These are phyloP conservation scores for Melanostoma mellinum DNA, from an alignment of 2,888 invertebrate genomes.

Conservation along the genomic window DNA sequence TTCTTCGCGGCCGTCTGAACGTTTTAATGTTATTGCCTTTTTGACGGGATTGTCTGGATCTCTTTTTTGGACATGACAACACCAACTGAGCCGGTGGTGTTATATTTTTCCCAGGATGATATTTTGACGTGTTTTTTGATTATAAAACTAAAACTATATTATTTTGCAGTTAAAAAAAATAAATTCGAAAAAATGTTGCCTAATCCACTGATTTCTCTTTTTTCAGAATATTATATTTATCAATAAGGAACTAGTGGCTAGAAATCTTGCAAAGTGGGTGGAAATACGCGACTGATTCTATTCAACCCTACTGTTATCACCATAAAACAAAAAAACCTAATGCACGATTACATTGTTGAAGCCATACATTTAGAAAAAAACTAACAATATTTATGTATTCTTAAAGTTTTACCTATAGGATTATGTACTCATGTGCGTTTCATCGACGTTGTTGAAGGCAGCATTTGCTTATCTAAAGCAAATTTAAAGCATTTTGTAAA, in stretches of 20 bases:
- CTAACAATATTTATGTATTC: conserved; percentile 60
- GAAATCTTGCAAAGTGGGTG: conserved; percentile 91
- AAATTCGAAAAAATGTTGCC: conserved; percentile 13
- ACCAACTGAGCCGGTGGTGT: no score
- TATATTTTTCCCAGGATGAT: no score
- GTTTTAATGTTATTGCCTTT: no score
- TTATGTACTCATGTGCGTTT: conserved; percentile 64
- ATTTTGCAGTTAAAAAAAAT: no score
- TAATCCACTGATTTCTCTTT: conserved; percentile 66
- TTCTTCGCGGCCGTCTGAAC: no score
- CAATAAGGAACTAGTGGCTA: conserved; percentile 92
- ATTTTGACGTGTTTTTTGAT: no score
- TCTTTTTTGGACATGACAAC: no score
- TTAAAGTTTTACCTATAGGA: conserved; percentile 67
- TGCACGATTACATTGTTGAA: conserved; percentile 63
- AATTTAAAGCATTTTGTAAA: conserved; percentile 67
- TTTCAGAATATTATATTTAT: conserved; percentile 91
- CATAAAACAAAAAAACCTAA: conserved; percentile 46
- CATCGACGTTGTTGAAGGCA: conserved; percentile 40
- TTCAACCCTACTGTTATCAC: conserved; percentile 55
- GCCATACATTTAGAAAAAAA: conserved; percentile 57
- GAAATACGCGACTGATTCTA: conserved; percentile 79
- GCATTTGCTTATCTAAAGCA: conserved; percentile 53
- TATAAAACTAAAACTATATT: background rate
- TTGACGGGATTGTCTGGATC: no score